Base-by-base conservation (phyloP, 92 coral and sea anemone species). In the Porites rus region DNA sequence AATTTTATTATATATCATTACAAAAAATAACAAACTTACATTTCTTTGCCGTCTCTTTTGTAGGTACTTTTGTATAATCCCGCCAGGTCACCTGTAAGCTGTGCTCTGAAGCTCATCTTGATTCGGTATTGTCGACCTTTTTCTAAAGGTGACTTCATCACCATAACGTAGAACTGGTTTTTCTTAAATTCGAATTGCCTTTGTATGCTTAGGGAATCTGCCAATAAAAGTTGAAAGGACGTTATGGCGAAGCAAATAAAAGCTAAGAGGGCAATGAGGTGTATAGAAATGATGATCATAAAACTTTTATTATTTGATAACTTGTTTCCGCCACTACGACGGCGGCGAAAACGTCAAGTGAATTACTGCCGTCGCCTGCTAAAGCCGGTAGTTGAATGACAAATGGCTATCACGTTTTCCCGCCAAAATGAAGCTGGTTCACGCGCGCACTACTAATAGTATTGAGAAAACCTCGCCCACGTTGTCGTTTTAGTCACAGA, bases 21-120 rank as follows among this genome's bases (percentile, higher is more conserved):
- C 46, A 38, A 14, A 4, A 66, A 38, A 24, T 74, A 3, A 11
- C 6, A 11, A n/a, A 81, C 98, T 90, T 89, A 95, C 98, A 93
- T 84, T 50, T 88, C 89, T n/a, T 24, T 76, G 16, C 93, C 93
- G 58, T 90, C 82, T 22, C 86, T 88, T 70, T 86, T 84, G 73
- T 95, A 95, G 24, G 88, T 81, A 72, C 98, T 93, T 60, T 81
- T 90, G 80, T 95, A 95, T 77, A 95, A 83, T 28, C 98, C 98
- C 65, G 88, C 88, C 24, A 95, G 74, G 43, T 89, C 90, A 63
- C 84, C 82, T 11, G 87, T 82, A 78, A 95, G 81, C 69, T 71
- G 58, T 4, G 96, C 98, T 61, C 65, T 87, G 68, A 95, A 95
- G 2, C 50, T 56, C 96, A 95, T 88, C 65, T 78, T 79, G 50